Base-by-base conservation (phyloP, 2,888 invertebrate genomes). In the Caenorhabditis japonica region DNA sequence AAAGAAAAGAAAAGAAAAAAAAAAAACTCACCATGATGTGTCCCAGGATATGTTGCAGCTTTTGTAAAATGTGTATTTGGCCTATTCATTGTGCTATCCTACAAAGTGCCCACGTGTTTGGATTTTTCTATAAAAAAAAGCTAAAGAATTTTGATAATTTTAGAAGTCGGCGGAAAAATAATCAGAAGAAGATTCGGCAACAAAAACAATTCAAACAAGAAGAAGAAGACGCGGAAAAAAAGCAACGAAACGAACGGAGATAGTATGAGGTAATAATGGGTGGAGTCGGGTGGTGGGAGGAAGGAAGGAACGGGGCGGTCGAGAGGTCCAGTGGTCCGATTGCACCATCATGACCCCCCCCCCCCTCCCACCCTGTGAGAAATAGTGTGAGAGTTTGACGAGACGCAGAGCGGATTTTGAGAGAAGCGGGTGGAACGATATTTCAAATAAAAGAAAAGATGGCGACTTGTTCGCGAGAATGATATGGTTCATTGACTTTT, bases 241-340 rank as follows among this genome's bases (percentile, higher is more conserved):
- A 38, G 23, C 25, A 21, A 36, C 46, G 13, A 27, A 36, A 47
- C 17, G 47, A 47, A 21, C 15, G 3, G 15, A 46, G 43, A 36
- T 38, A n/a, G 36, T 27, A 12, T 62, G 44, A 53, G 53, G 39
- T 55, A 62, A 64, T 25, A 39, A 41, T 49, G 49, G 47, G 49
- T 3, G 43, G 56, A 64, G 64, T 55, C 56, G 64, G 64, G 55
- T 58, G 58, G 58, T 49, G 36, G 61, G 64, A 64, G 55, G 61
- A 30, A 44, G 15, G 55, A 44, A 44, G 23, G 43, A 46, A 10
- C 10, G 12, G 27, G 38, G 47, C 25, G 38, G 43, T 15, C n/a
- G 36, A 15, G 27, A 10, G 17, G 47, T n/a, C n/a, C 30, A 55
- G 46, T 38, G 41, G 60, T 53, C 53, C 53, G 49, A 19, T 61